phyloP scores from a whole-genome alignment of 2,888 invertebrate species.

The Phengaris alcon region DNA sequence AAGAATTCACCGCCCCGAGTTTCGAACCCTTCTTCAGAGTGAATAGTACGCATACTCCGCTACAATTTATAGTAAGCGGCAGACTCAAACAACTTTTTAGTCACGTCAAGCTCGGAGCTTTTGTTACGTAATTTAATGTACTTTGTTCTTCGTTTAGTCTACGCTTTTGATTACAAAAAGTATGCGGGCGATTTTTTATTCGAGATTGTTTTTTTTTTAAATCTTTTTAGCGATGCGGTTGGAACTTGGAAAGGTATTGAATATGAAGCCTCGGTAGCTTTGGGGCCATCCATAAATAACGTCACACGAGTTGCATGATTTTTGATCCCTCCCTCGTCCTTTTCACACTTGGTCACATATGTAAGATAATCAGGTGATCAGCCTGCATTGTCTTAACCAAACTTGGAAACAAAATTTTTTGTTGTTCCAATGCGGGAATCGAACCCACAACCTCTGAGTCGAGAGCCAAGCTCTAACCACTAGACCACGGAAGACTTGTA shows the following conservation, averaged over 20 bases:
- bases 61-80: constrained; percentile 47
- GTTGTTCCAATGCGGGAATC: too few relatives aligned
- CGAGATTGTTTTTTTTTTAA: constrained; percentile 2
- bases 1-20: constrained; percentile 55
- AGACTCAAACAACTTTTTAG: constrained; percentile 46
- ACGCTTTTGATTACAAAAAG: constrained; percentile 22
- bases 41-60: constrained; percentile 41
- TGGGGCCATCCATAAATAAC: too few relatives aligned
- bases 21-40: constrained; percentile 50
- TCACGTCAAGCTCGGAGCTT: constrained; percentile 40
- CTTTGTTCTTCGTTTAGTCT: constrained; percentile 29
- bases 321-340: too few relatives aligned
- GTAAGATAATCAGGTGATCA: too few relatives aligned
- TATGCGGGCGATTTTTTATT: constrained; percentile 33
- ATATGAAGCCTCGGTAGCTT: background rate
- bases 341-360: too few relatives aligned
- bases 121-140: constrained; percentile 49
- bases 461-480: too few relatives aligned
- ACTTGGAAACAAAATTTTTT: too few relatives aligned
- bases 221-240: background rate
- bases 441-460: too few relatives aligned
- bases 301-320: too few relatives aligned
- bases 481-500: too few relatives aligned
- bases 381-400: too few relatives aligned
- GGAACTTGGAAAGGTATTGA: background rate